phyloP scores from a whole-genome alignment of 2,888 invertebrate species.

The Lydus trimaculatus region DNA sequence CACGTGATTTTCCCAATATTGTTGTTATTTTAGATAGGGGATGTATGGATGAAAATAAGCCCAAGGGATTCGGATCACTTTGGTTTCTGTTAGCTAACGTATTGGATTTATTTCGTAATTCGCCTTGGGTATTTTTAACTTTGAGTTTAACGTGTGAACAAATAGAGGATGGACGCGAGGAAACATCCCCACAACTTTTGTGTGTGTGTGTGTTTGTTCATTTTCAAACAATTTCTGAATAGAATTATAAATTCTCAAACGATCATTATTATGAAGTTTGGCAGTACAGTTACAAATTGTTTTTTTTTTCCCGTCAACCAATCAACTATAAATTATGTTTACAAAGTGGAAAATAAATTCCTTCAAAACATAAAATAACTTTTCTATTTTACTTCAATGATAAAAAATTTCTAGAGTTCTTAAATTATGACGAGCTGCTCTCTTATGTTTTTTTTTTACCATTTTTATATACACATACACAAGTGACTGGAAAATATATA shows the following conservation, averaged over 20 bases:
- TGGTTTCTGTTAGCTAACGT: conserved; percentile 35
- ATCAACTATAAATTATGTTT: background rate
- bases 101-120: conserved; percentile 41
- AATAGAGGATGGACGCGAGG: background rate
- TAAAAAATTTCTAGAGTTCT: conserved; percentile 4
- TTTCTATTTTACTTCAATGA: background rate
- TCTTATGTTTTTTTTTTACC: conserved; percentile 13
- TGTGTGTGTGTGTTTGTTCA: too few species aligned
- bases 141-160: conserved; percentile 28
- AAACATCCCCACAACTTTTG: background rate
- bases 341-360: background rate
- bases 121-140: conserved; percentile 41
- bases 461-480: background rate
- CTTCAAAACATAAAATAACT: background rate
- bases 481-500: conserved; percentile 1
- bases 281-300: too few species aligned
- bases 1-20: conserved; percentile 39
- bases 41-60: conserved; percentile 20
- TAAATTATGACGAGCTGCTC: conserved; percentile 20
- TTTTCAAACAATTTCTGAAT: background rate
- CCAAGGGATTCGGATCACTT: conserved; percentile 41
- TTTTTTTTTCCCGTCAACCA: too few species aligned
- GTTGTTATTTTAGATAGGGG: conserved; percentile 25
- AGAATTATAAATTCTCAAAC: too few species aligned
- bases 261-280: too few species aligned